Base-by-base conservation (phyloP, 2,797 vertebrate genomes). In the Steatocranus sp. region DNA sequence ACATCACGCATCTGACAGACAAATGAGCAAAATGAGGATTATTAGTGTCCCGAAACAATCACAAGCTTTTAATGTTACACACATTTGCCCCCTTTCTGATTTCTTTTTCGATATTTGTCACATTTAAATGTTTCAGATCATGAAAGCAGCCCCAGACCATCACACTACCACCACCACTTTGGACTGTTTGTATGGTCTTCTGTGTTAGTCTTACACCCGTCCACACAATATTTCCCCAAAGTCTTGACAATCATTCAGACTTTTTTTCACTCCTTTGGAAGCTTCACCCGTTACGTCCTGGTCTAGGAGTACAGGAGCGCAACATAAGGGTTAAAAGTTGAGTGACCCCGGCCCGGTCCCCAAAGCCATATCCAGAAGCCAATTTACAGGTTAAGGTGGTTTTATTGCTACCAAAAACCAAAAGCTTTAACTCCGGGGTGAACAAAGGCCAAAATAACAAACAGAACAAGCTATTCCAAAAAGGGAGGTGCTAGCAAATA, bases 1-100 rank as follows among this genome's bases (percentile, higher is more conserved):
- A 99, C 98, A 0, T 99, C 98, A 85, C 98, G 97, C 99, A 99
- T 99, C 99, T 98, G 92, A 76, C 18, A 73, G 1, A 79, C 49
- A 82, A 61, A 75, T 2, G 48, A 77, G 77, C 20, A 82, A 56
- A 8, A n/a, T 46, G 7, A 73, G 25, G 25, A n/a, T 48, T n/a
- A 9, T 73, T 32, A 48, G 43, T 48, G 17, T 73, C 43, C 68
- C 10, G 4, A 73, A 70, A 30, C 17, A 68, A 41, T 38, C 63
- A 66, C 36, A 23, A 68, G 63, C n/a, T 43, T 68, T 41, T 11
- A 68, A 25, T 43, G 63, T 43, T 17, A 68, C 25, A 73, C 1
- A 25, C 20, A 0, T 68, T 68, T 68, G 12, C 34, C 20, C 7
- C n/a, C n/a, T 66, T 41, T 23, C n/a, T 66, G n/a, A 23, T 66